Evolutionary conservation across 1,140 invertebrate genomes (phyloP).

Genomic region (Drosophila athabasca): DNA sequence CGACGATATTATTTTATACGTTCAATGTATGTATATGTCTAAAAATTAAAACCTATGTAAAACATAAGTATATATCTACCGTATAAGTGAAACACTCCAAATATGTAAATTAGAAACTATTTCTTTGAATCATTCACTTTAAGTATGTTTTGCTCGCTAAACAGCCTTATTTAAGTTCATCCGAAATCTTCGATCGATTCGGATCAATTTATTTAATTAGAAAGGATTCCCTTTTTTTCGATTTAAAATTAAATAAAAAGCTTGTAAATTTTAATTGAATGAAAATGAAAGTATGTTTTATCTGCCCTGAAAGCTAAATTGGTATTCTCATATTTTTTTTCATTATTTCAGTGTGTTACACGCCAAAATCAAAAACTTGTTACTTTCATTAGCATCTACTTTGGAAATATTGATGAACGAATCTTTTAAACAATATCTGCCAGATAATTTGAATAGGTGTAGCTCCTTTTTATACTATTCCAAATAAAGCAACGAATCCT

Average conservation of each 20-base stretch:
- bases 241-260: slow-evolving; percentile 60
- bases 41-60: slow-evolving; percentile 75
- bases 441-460: slow-evolving; percentile 4
- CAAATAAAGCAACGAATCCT: no score
- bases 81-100: slow-evolving; percentile 75
- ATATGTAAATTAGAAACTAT: slow-evolving; percentile 72
- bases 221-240: slow-evolving; percentile 46
- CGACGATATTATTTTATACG: slow-evolving; percentile 45
- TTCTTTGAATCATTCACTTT: slow-evolving; percentile 24
- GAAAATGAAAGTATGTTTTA: slow-evolving; percentile 16
- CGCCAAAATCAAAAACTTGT: slow-evolving; percentile 15
- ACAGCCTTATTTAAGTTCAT: slow-evolving; percentile 2
- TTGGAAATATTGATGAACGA: no score
- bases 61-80: slow-evolving; percentile 71
- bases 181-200: slow-evolving; percentile 23
- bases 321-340: slow-evolving; percentile 3
- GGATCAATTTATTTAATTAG: slow-evolving; percentile 26
- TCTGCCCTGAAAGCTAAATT: background rate
- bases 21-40: slow-evolving; percentile 66
- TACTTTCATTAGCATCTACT: slow-evolving; percentile 26
- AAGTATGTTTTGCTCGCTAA: slow-evolving; percentile 56
- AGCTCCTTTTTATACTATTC: no score
- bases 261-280: slow-evolving; percentile 68
- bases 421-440: slow-evolving; percentile 28
- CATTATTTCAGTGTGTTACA: slow-evolving; percentile 9